These are phyloP conservation scores for Oryzias curvinotus DNA, from an alignment of 2,113 vertebrate species.

Conservation along the genomic window DNA sequence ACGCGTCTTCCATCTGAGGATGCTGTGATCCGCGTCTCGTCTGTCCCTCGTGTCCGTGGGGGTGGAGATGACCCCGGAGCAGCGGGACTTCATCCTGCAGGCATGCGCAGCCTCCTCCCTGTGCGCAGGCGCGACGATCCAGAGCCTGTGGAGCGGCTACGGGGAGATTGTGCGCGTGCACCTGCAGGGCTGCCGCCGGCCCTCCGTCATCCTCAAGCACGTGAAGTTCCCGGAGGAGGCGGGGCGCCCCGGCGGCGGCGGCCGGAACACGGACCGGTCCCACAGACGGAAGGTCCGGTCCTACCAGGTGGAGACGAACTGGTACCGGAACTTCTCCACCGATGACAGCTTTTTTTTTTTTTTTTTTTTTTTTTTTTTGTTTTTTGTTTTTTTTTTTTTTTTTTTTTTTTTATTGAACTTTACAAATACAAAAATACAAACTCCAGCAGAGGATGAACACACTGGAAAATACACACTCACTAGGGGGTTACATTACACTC, in stretches of 20 bases:
- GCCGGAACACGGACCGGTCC: conserved; percentile 70
- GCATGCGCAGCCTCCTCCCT: conserved; percentile 66
- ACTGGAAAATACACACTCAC: too few species aligned
- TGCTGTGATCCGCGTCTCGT: too few species aligned
- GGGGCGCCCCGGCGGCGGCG: conserved; percentile 54
- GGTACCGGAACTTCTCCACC: conserved; percentile 78
- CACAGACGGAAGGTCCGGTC: conserved; percentile 75
- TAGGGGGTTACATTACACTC: too few species aligned
- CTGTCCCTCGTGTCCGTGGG: neutral
- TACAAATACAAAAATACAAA: too few species aligned
- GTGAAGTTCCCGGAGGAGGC: conserved; percentile 68
- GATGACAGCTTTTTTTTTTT: too few species aligned
- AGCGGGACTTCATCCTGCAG: conserved; percentile 70
- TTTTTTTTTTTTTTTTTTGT: too few species aligned
- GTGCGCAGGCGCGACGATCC: conserved; percentile 64
- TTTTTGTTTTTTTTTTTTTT: too few species aligned
- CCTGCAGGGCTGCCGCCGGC: conserved; percentile 64
- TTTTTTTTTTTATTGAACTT: too few species aligned
- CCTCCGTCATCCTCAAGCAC: conserved; percentile 77
- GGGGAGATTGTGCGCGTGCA: conserved; percentile 75
- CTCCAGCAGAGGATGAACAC: too few species aligned
- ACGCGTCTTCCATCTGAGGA: too few species aligned
- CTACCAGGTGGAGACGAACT: conserved; percentile 78
- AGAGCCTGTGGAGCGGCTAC: conserved; percentile 79
- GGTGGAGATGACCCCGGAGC: conserved; percentile 69